Evolutionary conservation across 2,797 vertebrate genomes (phyloP).

Genomic region (Philypnodon macrostomus): DNA sequence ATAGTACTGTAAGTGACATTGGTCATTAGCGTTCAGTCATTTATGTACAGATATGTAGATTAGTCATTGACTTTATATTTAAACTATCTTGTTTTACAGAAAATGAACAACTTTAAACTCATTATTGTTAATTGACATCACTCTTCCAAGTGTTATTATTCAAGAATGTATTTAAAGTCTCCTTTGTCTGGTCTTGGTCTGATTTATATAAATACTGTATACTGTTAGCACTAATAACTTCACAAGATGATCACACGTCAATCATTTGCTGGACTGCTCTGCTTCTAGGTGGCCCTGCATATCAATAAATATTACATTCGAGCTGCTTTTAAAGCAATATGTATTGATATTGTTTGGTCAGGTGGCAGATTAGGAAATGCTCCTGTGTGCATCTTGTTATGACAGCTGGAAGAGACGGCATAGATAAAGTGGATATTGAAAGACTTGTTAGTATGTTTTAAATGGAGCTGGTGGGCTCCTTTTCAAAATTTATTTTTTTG

Average conservation of each 20-base stretch:
- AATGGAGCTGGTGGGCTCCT: conserved; percentile 6
- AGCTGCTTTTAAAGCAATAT: conserved; percentile 6
- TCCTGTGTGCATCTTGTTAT: not conserved
- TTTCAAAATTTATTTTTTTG: too few relatives aligned
- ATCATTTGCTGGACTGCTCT: not conserved
- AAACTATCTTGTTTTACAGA: too few relatives aligned
- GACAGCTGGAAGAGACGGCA: not conserved
- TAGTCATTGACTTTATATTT: too few relatives aligned
- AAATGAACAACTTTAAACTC: not conserved
- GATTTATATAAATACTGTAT: conserved; percentile 1
- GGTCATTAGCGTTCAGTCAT: too few relatives aligned
- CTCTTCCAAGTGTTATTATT: not conserved
- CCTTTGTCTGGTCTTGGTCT: not conserved
- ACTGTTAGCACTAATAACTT: conserved; percentile 7
- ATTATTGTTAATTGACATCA: not conserved
- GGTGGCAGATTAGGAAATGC: not conserved
- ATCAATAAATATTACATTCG: conserved; percentile 4
- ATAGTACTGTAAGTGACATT: too few relatives aligned
- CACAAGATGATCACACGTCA: not conserved
- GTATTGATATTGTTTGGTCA: conserved; percentile 4
- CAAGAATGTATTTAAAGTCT: not conserved
- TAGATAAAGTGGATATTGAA: conserved; percentile 4
- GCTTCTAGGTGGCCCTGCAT: not conserved
- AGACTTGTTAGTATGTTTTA: not conserved
- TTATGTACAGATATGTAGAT: too few relatives aligned